Base-by-base conservation (phyloP, 2,888 invertebrate species). In the Lasioglossum leucozonium region DNA sequence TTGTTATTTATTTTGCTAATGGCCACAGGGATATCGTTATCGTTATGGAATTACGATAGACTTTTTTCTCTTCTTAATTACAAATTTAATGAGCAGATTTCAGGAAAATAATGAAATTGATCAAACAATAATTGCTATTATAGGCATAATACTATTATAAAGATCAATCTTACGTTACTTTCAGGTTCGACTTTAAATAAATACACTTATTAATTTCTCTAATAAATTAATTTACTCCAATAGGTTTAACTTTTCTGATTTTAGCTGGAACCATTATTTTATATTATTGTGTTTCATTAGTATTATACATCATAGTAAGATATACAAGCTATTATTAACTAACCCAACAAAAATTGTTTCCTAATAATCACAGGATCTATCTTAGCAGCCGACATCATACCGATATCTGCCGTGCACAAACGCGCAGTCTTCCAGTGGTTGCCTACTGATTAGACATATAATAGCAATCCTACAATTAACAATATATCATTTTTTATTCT, bases 341-440 rank as follows among this genome's bases (percentile, higher is more conserved):
- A 94, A 95, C 93, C 90, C 88, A 92, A 92, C 55, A 90, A 92
- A 92, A 92, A 91, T 93, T 93, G 90, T 93, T 94, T 93, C 91
- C 92, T 94, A 95, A 95, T 95, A 94, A 94, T 94, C 94, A 93
- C 94, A 95, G 94, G 94, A 93, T 94, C 94, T 94, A 93, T 93
- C 93, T 93, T 94, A 95, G 95, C 95, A 94, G 94, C 93, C 92
- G 94, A 93, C 94, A 92, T 93, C 94, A 92, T 93, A 93, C 91
- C 93, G 91, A 94, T 92, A 92, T 93, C 92, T 92, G 93, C 92
- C 91, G 93, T 93, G 92, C 91, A 92, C 93, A 92, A 92, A 92
- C 90, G 92, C 92, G 93, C 93, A 91, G 93, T 91, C 93, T 92
- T 91, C 94, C 93, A 93, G 93, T 93, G 93, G 93, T 94, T 94